Evolutionary conservation across 2,113 vertebrate genomes (phyloP).

Genomic region (Sinocyclocheilus anshuiensis): DNA sequence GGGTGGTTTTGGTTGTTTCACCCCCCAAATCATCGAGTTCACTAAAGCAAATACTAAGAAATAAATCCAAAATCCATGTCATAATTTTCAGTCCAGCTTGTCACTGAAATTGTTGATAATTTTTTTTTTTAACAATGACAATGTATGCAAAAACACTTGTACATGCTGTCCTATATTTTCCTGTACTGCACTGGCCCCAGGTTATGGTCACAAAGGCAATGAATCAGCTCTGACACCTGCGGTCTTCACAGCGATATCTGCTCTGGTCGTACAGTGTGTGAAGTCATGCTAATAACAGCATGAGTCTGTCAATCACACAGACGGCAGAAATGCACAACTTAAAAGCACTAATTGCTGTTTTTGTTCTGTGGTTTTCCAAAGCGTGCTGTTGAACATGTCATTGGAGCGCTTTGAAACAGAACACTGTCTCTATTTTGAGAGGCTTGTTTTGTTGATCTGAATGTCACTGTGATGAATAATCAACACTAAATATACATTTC

Average conservation of each 20-base stretch:
- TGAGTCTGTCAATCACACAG: background rate
- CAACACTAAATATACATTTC: background rate
- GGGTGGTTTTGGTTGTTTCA: too few species aligned
- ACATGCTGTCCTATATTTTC: background rate
- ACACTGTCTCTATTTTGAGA: background rate
- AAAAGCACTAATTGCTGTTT: background rate
- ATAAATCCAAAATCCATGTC: background rate
- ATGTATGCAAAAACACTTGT: background rate
- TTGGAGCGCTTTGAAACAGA: background rate
- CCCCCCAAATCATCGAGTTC: too few species aligned
- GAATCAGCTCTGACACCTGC: background rate
- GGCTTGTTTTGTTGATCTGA: background rate
- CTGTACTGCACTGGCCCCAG: background rate
- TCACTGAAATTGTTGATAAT: background rate
- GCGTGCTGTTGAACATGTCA: background rate
- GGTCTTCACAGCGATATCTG: background rate
- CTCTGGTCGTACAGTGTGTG: background rate
- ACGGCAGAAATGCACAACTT: conserved; percentile 6
- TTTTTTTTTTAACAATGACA: background rate
- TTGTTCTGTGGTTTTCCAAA: conserved; percentile 1
- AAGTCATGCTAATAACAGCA: conserved; percentile 15
- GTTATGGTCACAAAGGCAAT: background rate
- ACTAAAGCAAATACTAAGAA: background rate
- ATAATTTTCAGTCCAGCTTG: background rate
- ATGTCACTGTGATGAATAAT: background rate